phyloP scores from a whole-genome alignment of 2,113 vertebrate genomes.

The Pantherophis guttatus region DNA sequence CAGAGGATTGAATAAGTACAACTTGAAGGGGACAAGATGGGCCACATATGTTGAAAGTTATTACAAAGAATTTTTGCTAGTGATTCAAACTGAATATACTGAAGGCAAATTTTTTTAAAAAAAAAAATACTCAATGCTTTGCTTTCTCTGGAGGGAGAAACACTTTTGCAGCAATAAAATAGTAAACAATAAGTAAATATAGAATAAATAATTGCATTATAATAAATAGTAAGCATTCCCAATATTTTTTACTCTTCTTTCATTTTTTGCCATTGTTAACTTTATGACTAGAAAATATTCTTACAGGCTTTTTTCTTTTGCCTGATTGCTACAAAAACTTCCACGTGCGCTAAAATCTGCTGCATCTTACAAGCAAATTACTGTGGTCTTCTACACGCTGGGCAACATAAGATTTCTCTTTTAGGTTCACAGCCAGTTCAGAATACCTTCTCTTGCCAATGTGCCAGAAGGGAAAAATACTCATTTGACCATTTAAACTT shows the following conservation, averaged over 20 bases:
- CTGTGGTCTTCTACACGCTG: background rate
- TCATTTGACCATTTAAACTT: background rate
- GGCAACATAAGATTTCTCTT: background rate
- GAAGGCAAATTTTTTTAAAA: background rate
- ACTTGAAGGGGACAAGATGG: background rate
- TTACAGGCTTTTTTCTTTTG: background rate
- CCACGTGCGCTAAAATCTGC: background rate
- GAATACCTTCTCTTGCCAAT: background rate
- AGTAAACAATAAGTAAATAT: background rate
- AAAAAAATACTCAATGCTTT: background rate
- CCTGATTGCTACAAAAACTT: background rate
- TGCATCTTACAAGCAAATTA: background rate
- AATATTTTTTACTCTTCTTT: background rate
- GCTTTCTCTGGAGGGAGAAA: background rate
- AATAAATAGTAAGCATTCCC: background rate
- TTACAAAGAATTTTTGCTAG: background rate
- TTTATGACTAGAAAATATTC: background rate
- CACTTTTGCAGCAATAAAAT: background rate
- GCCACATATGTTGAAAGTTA: background rate
- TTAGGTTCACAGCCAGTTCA: background rate
- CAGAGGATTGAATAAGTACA: background rate
- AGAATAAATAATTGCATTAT: background rate
- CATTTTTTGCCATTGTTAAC: background rate
- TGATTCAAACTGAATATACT: background rate
- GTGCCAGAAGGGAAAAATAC: background rate